Evolutionary conservation across 2,797 vertebrate genomes (phyloP), one percentile per base, ranked within the genome.

Genomic region (Bovichtus diacanthus): DNA sequence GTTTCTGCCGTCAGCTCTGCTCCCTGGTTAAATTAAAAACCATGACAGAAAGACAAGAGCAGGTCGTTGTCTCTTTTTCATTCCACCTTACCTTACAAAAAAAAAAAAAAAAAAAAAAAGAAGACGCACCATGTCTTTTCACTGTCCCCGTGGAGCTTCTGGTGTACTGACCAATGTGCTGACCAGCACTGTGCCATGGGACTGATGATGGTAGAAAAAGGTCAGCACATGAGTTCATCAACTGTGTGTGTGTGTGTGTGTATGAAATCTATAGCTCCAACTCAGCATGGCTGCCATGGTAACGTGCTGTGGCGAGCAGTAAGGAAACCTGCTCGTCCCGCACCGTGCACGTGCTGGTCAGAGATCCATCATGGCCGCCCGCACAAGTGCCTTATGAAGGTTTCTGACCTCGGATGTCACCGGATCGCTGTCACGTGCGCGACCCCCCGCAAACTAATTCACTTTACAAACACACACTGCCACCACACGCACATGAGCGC

Each of bases 351-450:
- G 1, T 8, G 29, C 7, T 34, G 72, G 69, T 78, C 83, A 78
- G 36, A 81, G 54, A 81, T 81, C 65, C 77, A 76, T 68, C 79
- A 58, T 34, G 66, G 72, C 70, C 13, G 59, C 62, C 4, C 13
- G 0, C n/a, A n/a, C n/a, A n/a, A 10, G 47, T 13, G 65, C 27
- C 62, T 72, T 55, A 81, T 70, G 71, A 83, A 77, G 47, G 25
- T 31, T 10, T 67, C 25, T 76, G 83, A 89, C 87, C 86, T 83
- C 31, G 60, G 60, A 56, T 71, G 64, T 80, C 82, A 79, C 43
- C 29, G 39, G 68, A 76, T 47, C 58, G 29, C 43, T 15, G 18
- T n/a, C n/a, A n/a, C n/a, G n/a, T n/a, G n/a, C n/a, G n/a, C n/a
- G n/a, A n/a, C n/a, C n/a, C n/a, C n/a, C n/a, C n/a, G n/a, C n/a